phyloP scores from a whole-genome alignment of 2,888 invertebrate genomes.

The Drosophila aldrichi region DNA sequence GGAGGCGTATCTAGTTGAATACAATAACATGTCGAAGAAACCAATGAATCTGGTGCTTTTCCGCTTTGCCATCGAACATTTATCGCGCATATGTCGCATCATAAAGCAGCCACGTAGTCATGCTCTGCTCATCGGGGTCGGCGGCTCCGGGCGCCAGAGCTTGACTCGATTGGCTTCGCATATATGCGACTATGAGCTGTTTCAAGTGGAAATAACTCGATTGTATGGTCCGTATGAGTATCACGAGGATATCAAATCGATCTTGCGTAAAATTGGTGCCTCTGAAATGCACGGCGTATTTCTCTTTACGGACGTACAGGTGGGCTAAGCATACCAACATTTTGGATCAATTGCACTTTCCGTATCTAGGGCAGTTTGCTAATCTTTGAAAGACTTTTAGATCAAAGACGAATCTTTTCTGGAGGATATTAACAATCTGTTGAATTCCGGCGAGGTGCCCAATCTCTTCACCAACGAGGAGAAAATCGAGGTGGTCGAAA shows the following conservation, averaged over 20 bases:
- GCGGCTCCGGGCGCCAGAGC: constrained; percentile 97
- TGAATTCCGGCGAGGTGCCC: constrained; percentile 97
- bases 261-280: constrained; percentile 92
- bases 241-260: constrained; percentile 95
- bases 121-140: constrained; percentile 95
- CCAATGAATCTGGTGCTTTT: constrained; percentile 98
- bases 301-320: constrained; percentile 95
- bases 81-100: constrained; percentile 95
- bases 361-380: constrained; percentile 14
- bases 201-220: constrained; percentile 96
- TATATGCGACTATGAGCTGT: constrained; percentile 96
- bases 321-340: constrained; percentile 71
- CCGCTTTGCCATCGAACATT: constrained; percentile 97
- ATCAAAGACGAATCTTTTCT: constrained; percentile 97
- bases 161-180: constrained; percentile 95
- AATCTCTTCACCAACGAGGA: constrained; percentile 95
- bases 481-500: constrained; percentile 95
- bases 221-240: constrained; percentile 94
- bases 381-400: constrained; percentile 83
- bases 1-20: constrained; percentile 95
- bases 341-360: neutral
- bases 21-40: constrained; percentile 97
- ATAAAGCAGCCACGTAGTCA: constrained; percentile 96
- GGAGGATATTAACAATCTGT: constrained; percentile 96
- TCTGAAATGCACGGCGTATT: constrained; percentile 95